A percentile compares a stretch with the other conserved stretches of the same genome.
Conservation (phyloP, 2,888 invertebrate species). For the Leptinotarsa rubiginosa region DNA sequence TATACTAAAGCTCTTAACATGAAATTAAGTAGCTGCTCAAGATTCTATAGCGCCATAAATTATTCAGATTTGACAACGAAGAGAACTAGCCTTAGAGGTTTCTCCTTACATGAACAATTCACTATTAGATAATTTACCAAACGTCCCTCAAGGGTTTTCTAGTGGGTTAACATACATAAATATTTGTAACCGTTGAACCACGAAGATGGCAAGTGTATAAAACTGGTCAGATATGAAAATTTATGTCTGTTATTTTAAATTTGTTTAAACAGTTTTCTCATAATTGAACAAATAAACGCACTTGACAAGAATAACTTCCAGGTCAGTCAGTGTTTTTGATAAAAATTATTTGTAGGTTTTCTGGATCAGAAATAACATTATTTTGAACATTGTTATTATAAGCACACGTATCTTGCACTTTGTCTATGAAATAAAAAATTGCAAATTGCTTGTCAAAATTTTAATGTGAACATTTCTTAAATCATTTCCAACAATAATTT, state of each 20-base stretch:
- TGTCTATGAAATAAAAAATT: no score
- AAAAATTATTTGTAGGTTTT: no score
- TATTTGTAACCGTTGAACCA: background rate
- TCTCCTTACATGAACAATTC: conserved; percentile 11
- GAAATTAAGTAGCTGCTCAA: conserved; percentile 16
- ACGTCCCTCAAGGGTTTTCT: conserved; percentile 9
- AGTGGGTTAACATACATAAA: background rate
- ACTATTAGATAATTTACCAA: conserved; percentile 15
- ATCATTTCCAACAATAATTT: no score
- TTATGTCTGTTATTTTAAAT: background rate
- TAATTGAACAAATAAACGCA: no score
- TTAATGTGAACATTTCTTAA: no score
- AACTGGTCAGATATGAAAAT: background rate
- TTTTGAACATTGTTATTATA: no score
- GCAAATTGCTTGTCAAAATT: no score
- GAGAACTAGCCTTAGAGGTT: conserved; percentile 1
- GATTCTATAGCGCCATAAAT: conserved; percentile 10
- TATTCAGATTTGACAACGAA: background rate
- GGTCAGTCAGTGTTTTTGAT: no score
- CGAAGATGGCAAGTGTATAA: background rate
- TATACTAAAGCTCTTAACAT: background rate
- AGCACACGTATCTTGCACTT: no score
- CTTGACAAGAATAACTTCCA: no score
- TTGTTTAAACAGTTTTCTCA: no score
- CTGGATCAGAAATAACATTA: no score